Conservation (phyloP, 2,797 vertebrate genomes). For the Smutsia gigantea region DNA sequence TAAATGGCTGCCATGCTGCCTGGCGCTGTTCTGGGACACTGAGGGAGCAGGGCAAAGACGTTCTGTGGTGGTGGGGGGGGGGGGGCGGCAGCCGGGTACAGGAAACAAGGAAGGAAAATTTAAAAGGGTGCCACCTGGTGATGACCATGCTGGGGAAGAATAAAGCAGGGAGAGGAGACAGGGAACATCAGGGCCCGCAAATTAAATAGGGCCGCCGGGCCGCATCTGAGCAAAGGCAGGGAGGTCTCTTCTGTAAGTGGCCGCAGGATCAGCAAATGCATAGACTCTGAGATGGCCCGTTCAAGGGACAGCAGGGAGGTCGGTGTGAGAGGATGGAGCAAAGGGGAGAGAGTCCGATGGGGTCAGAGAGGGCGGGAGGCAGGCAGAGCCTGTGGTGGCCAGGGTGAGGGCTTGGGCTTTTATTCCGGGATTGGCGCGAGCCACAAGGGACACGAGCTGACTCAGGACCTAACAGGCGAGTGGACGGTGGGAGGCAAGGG, state of each 20-base stretch:
- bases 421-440: not conserved
- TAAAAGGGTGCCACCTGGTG: not conserved
- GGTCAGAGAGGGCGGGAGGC: not conserved
- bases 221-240: not conserved
- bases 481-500: not conserved
- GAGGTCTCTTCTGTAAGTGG: not conserved
- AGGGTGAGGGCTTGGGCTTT: not conserved
- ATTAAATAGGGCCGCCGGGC: not conserved
- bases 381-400: not conserved
- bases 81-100: not conserved
- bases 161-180: not conserved
- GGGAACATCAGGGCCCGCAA: not conserved
- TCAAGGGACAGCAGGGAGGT: not conserved
- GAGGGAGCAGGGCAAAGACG: not conserved
- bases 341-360: not conserved
- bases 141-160: rapidly evolving
- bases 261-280: not conserved
- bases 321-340: not conserved
- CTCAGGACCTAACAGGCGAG: not conserved
- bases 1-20: not conserved
- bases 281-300: not conserved
- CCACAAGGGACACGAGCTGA: not conserved
- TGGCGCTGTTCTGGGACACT: not conserved
- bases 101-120: not conserved
- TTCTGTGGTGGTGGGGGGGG: rapidly evolving